These are phyloP conservation scores for Barnardius zonarius DNA, from an alignment of 2,113 vertebrate genomes.

Conservation along the genomic window DNA sequence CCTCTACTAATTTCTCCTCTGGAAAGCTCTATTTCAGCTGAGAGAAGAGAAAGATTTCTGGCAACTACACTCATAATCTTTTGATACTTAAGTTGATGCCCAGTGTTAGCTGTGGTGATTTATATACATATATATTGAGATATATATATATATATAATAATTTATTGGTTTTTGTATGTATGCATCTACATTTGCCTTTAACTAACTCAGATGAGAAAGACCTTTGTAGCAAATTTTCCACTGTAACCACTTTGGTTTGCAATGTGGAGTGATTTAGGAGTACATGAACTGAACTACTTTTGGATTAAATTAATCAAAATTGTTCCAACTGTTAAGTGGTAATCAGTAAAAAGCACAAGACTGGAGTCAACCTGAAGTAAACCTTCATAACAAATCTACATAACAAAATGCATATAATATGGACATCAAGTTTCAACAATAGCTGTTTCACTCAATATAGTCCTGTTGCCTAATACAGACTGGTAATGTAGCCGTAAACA, in stretches of 20 bases:
- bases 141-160: neutral
- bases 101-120: neutral
- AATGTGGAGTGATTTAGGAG: neutral
- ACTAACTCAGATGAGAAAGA: neutral
- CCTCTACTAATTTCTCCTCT: neutral
- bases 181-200: neutral
- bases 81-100: neutral
- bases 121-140: too few relatives aligned
- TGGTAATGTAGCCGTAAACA: neutral
- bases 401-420: neutral
- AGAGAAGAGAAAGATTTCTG: neutral
- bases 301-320: neutral
- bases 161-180: neutral
- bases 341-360: neutral
- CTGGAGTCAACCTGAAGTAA: neutral
- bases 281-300: neutral
- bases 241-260: neutral
- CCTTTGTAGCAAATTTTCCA: neutral
- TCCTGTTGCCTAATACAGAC: neutral
- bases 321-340: neutral
- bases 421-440: neutral
- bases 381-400: neutral
- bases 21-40: neutral
- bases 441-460: neutral
- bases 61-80: fast-evolving